phyloP scores from a whole-genome alignment of 1,140 invertebrate species.

The Physella acuta region DNA sequence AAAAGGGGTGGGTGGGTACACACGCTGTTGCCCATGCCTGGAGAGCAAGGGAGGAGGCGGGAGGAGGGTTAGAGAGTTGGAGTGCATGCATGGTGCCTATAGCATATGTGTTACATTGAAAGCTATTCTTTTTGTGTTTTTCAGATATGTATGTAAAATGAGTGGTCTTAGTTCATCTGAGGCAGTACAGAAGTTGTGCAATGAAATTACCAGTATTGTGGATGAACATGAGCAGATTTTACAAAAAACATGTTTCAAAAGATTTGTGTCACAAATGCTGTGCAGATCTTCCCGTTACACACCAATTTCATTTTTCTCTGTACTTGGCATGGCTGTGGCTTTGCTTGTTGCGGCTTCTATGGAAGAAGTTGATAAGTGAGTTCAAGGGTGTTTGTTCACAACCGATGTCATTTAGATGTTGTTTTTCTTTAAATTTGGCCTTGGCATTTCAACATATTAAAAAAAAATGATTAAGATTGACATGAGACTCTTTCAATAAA shows the following conservation, averaged over 20 bases:
- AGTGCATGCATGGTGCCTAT: too few species aligned
- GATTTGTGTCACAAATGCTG: slow-evolving; percentile 1
- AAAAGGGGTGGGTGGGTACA: too few species aligned
- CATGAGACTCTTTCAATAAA: too few species aligned
- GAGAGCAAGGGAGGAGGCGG: too few species aligned
- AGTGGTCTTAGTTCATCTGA: neutral
- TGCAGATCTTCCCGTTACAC: slow-evolving; percentile 8
- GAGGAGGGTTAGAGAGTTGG: too few species aligned
- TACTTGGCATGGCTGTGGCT: neutral
- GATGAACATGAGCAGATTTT: neutral
- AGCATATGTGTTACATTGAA: too few species aligned
- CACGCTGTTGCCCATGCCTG: too few species aligned
- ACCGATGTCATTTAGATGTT: neutral
- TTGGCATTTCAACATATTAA: neutral
- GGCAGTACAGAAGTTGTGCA: neutral
- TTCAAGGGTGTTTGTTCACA: neutral
- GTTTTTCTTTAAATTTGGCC: neutral
- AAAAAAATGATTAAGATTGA: neutral
- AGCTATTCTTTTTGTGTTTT: too few species aligned
- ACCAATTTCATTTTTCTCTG: neutral
- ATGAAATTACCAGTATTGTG: neutral
- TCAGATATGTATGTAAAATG: too few species aligned
- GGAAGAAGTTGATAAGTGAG: slow-evolving; percentile 7
- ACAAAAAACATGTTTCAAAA: neutral
- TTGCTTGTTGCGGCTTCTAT: slow-evolving; percentile 9